Evolutionary conservation across 2,113 vertebrate species (phyloP).

Genomic region (Protobothrops flavoviridis): DNA sequence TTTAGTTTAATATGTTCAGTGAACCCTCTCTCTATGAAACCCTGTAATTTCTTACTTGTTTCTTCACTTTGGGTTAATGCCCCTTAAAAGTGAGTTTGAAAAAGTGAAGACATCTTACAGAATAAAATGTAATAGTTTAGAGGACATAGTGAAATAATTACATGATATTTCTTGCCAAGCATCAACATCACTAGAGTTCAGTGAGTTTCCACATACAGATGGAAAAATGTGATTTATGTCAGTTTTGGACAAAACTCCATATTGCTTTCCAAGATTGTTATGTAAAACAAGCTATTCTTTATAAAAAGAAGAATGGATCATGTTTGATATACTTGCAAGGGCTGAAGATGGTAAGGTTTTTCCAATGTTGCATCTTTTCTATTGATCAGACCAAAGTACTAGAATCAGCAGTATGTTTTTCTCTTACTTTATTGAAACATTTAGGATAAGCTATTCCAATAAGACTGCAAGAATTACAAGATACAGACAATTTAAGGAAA

Average conservation of each 20-base stretch:
- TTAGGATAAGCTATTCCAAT: not conserved
- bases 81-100: not conserved
- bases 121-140: not conserved
- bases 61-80: not conserved
- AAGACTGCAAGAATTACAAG: not conserved
- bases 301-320: not conserved
- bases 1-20: not conserved
- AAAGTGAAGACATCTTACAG: not conserved
- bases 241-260: conserved; percentile 16
- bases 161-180: not conserved
- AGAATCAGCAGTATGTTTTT: not conserved
- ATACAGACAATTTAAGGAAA: not conserved
- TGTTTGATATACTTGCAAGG: not conserved
- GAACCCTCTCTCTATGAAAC: not conserved
- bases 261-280: conserved; percentile 6
- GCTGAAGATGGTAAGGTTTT: not conserved
- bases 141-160: conserved; percentile 13
- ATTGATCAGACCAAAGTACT: not conserved
- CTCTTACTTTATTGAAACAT: not conserved
- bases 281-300: not conserved
- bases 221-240: conserved; percentile 13
- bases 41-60: not conserved
- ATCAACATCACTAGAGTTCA: conserved; percentile 1
- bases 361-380: not conserved
- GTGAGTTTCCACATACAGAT: conserved; percentile 4